Conservation (phyloP, 2,113 vertebrate species). For the Epinephelus fuscoguttatus region DNA sequence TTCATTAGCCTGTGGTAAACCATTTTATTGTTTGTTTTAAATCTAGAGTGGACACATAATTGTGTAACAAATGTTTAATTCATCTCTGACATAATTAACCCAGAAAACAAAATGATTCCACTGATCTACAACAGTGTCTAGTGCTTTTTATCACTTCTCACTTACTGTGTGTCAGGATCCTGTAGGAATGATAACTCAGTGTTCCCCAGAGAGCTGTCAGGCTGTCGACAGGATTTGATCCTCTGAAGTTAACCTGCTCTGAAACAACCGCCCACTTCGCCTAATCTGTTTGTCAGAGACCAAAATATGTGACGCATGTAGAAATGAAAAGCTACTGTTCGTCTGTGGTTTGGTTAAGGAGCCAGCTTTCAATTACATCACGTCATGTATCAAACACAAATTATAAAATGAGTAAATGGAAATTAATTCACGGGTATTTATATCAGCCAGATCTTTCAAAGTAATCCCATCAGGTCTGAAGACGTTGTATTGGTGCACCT, state of each 20-base stretch:
- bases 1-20: neutral
- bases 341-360: neutral
- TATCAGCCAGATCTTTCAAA: neutral
- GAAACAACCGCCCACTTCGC: too few relatives aligned
- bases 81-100: neutral
- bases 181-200: neutral
- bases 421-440: neutral
- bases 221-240: neutral
- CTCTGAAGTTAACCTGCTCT: neutral
- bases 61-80: neutral
- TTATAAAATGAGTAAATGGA: neutral
- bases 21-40: constrained; percentile 3
- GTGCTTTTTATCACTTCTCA: neutral
- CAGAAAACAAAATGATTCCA: neutral
- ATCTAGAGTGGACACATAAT: neutral
- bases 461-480: neutral
- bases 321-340: neutral
- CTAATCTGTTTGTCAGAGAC: neutral
- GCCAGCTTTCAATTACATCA: neutral
- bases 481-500: constrained; percentile 1
- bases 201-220: neutral
- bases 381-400: neutral
- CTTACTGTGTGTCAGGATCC: neutral
- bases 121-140: neutral
- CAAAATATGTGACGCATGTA: neutral